Percentiles rank a stretch among this genome's conserved stretches.
Conservation (phyloP, 2,888 invertebrate species). For the Lasius platythorax region DNA sequence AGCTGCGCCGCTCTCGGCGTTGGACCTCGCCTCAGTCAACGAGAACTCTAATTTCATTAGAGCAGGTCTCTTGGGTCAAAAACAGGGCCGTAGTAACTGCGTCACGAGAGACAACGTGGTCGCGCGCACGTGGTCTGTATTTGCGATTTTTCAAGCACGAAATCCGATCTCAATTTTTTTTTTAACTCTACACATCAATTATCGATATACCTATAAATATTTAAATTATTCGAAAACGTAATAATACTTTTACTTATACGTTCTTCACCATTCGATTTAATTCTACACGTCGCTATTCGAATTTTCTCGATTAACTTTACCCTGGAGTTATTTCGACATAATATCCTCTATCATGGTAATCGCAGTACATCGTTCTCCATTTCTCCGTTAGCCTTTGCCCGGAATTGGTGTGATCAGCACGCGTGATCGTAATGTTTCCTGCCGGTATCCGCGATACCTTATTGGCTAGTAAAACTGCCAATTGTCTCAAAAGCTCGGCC, state of each 20-base stretch:
- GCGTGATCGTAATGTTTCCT: constrained; percentile 66
- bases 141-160: constrained; percentile 12
- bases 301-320: not conserved
- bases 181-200: not conserved
- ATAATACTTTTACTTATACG: not conserved
- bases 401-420: constrained; percentile 58
- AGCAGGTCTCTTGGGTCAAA: constrained; percentile 73
- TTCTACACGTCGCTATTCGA: not conserved
- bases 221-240: not conserved
- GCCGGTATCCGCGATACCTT: constrained; percentile 67
- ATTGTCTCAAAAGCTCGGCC: constrained; percentile 84
- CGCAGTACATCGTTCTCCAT: constrained; percentile 13
- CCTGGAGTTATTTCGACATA: not conserved
- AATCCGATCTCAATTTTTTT: not conserved
- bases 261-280: not conserved
- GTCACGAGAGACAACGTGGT: constrained; percentile 53
- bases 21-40: constrained; percentile 75
- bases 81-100: constrained; percentile 67
- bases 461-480: constrained; percentile 83
- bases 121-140: constrained; percentile 38
- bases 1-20: constrained; percentile 66
- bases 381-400: constrained; percentile 9
- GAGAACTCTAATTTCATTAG: constrained; percentile 81
- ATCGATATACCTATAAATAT: not conserved
- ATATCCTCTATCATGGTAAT: constrained; percentile 2